Percentiles rank a stretch among this genome's conserved stretches.
These are phyloP conservation scores for Labia minor DNA, from an alignment of 2,888 invertebrate genomes.

Conservation along the genomic window DNA sequence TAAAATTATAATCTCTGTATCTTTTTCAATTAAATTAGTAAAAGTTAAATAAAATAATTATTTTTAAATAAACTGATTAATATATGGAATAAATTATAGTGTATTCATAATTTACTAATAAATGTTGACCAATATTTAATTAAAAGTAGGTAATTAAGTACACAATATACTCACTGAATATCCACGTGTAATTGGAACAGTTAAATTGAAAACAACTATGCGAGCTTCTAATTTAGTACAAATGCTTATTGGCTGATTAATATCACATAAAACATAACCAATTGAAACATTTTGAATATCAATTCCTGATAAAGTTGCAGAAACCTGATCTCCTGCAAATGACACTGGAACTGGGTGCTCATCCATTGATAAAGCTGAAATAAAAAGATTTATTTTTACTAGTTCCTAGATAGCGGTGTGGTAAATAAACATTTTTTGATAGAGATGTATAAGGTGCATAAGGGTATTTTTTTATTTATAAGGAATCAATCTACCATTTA, in stretches of 20 bases:
- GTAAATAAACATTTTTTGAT: not conserved
- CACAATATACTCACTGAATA: constrained; percentile 64
- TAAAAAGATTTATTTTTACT: constrained; percentile 19
- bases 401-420: not conserved
- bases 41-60: no score
- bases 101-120: no score
- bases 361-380: constrained; percentile 53
- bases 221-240: constrained; percentile 76
- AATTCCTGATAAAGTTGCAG: constrained; percentile 67
- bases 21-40: no score
- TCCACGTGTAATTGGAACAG: constrained; percentile 82
- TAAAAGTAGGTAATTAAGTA: no score
- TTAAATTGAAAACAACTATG: constrained; percentile 87
- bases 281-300: constrained; percentile 75
- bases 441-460: no score
- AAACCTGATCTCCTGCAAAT: constrained; percentile 91
- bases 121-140: no score
- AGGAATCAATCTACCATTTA: no score
- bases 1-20: no score
- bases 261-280: constrained; percentile 82
- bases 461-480: no score
- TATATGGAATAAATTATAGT: no score
- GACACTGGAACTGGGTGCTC: constrained; percentile 57
- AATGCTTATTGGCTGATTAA: constrained; percentile 65
- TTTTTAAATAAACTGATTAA: no score